Evolutionary conservation across 2,113 vertebrate genomes (phyloP), one percentile per base, ranked within the genome.

Genomic region (Odocoileus virginianus): DNA sequence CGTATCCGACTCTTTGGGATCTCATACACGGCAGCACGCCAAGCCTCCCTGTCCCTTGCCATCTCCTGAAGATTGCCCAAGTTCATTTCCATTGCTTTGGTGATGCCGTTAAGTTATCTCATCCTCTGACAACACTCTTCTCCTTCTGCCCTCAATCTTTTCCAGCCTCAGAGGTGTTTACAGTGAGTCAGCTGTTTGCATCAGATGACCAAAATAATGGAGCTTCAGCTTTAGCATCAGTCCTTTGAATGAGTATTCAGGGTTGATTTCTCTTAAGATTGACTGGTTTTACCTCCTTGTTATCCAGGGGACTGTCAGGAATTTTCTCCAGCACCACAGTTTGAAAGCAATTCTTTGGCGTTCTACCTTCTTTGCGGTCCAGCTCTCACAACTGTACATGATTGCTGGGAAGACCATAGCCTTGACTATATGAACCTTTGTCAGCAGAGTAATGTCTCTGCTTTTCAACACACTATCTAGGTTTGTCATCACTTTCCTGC

Each of bases 1-100:
- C 2, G 0, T 21, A 9, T 67, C 33, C 1, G 0, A n/a, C 64
- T 67, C 64, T 36, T 21, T 10, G 64, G 2, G 2, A 21, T 21
- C 33, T 36, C 33, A 11, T 21, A n/a, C 33, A n/a, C 0, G 0
- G 64, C 33, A 36, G 64, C 64, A 21, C 3, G 3, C 33, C 61
- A 19, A 8, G 33, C 33, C 33, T 67, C 33, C 64, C 17, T 9
- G 17, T 21, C 33, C 64, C 64, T 67, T 4, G 19, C 33, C 64
- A 5, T 67, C 64, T 36, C 33, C 64, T 5, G 17, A 67, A 36
- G 33, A 36, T 67, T 36, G 4, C 64, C 33, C 64, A 11, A 67
- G 64, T 36, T 19, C 64, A 33, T 5, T 33, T 67, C 17, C 64
- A 36, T 5, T 19, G 64, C 33, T 11, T 21, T 9, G 16, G 33